These are phyloP conservation scores for Seriola aureovittata DNA, from an alignment of 2,113 vertebrate genomes.

Conservation along the genomic window DNA sequence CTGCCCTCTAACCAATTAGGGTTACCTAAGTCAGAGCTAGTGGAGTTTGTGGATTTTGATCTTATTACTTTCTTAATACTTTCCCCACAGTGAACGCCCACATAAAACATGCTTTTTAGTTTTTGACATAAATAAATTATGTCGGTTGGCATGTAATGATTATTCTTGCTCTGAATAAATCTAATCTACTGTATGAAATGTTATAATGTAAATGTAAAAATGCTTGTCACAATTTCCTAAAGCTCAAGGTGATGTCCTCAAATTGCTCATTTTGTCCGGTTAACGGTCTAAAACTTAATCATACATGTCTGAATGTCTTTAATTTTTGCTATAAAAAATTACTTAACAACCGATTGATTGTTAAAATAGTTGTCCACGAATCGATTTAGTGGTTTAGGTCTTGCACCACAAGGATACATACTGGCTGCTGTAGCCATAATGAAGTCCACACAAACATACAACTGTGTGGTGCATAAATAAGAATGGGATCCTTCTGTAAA, in stretches of 20 bases:
- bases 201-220: neutral
- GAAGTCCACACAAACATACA: neutral
- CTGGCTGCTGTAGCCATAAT: neutral
- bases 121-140: neutral
- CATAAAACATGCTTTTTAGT: neutral
- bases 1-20: neutral
- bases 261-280: neutral
- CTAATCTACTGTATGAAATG: neutral
- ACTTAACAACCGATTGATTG: neutral
- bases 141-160: neutral
- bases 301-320: neutral
- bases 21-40: neutral
- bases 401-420: too few relatives aligned
- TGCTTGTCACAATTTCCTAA: too few relatives aligned
- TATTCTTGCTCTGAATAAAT: neutral
- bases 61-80: neutral
- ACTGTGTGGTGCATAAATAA: neutral
- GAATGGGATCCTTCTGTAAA: constrained; percentile 27
- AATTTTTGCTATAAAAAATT: neutral
- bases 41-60: neutral
- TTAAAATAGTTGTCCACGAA: neutral
- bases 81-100: neutral
- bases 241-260: neutral
- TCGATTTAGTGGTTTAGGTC: neutral
- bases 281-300: neutral